A percentile compares a stretch with the other conserved stretches of the same genome.
Conservation (phyloP, 2,797 vertebrate genomes). For the Gymnoscopelus microlampas region DNA sequence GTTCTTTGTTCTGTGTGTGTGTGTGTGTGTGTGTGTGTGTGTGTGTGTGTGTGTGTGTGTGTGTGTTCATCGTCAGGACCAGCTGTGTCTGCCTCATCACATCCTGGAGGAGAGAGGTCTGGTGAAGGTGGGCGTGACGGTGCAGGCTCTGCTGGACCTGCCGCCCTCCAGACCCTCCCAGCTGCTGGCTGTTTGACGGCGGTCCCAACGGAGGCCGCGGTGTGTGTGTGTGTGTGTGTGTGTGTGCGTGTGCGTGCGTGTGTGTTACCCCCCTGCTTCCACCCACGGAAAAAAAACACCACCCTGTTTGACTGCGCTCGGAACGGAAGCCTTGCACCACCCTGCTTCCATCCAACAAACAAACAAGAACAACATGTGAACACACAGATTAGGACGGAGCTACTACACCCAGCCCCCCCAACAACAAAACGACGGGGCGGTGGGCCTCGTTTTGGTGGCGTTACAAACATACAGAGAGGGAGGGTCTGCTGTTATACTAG, state of each 20-base stretch:
- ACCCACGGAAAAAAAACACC: too few relatives aligned
- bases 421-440: conserved; percentile 20
- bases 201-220: conserved; percentile 21
- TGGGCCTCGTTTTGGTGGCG: conserved; percentile 31
- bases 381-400: too few relatives aligned
- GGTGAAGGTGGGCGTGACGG: conserved; percentile 93
- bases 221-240: too few relatives aligned
- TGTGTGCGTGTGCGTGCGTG: too few relatives aligned
- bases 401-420: conserved; percentile 16
- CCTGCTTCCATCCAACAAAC: conserved; percentile 25
- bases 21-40: too few relatives aligned
- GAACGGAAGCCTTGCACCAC: neutral
- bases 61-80: conserved; percentile 83
- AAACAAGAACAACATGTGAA: neutral
- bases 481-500: too few relatives aligned
- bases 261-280: too few relatives aligned
- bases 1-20: too few relatives aligned
- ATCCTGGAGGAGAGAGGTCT: conserved; percentile 97
- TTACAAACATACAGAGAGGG: too few relatives aligned
- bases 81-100: conserved; percentile 97
- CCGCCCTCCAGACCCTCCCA: conserved; percentile 85
- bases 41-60: too few relatives aligned
- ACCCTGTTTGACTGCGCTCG: too few relatives aligned
- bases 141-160: conserved; percentile 95
- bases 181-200: conserved; percentile 87